Percentiles rank a stretch among this genome's conserved stretches.
Evolutionary conservation across 2,113 vertebrate species (phyloP).

Genomic region (Elanoides forficatus): DNA sequence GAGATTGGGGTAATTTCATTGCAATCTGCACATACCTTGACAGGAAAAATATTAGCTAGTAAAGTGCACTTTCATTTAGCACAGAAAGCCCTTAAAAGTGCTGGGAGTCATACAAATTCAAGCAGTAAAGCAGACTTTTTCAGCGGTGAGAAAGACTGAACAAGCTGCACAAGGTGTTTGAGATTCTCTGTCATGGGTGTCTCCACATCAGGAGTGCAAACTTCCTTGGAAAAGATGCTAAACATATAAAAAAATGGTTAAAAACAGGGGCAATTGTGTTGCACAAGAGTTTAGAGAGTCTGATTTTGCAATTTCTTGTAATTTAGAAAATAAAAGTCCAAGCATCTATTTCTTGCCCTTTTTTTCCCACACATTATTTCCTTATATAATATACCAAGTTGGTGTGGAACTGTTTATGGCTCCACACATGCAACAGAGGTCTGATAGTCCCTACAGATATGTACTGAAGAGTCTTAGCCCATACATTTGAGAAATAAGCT

Average conservation of each 20-base stretch:
- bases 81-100: neutral
- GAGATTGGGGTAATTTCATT: neutral
- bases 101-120: neutral
- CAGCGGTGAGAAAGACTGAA: neutral
- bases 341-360: neutral
- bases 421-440: neutral
- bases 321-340: neutral
- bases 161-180: too few species aligned
- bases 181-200: fast-evolving
- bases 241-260: fast-evolving
- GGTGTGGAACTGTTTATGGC: neutral
- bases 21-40: neutral
- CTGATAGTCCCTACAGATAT: neutral
- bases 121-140: neutral
- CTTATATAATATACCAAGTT: fast-evolving
- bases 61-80: neutral
- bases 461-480: neutral
- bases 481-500: fast-evolving
- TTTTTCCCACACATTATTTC: neutral
- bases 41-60: neutral
- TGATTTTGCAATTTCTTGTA: neutral
- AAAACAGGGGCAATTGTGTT: fast-evolving
- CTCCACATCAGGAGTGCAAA: fast-evolving
- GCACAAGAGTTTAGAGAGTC: neutral
- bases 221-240: neutral